phyloP scores from a whole-genome alignment of 2,888 invertebrate species.

The Protophormia terraenovae region DNA sequence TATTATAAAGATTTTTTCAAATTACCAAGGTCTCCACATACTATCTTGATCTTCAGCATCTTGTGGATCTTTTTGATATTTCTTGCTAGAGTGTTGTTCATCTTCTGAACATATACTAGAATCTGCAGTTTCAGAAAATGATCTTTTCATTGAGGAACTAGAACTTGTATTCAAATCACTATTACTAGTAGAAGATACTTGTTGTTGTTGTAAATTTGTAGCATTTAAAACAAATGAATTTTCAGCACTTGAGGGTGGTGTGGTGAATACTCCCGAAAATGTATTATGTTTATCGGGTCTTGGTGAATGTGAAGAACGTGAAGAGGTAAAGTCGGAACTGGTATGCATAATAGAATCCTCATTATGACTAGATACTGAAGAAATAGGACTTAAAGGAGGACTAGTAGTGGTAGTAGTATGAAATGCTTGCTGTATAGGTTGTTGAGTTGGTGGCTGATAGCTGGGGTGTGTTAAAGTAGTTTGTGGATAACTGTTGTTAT shows the following conservation, averaged over 20 bases:
- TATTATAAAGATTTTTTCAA: too few species aligned
- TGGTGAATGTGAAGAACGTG: conserved; percentile 83
- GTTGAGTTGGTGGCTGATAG: conserved; percentile 12
- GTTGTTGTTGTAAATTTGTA: conserved; percentile 75
- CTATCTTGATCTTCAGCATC: conserved; percentile 79
- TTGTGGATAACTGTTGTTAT: conserved; percentile 32
- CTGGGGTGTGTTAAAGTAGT: conserved; percentile 25
- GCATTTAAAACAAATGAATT: conserved; percentile 81
- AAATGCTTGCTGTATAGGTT: conserved; percentile 27
- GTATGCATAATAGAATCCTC: conserved; percentile 84
- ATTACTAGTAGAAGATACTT: conserved; percentile 76
- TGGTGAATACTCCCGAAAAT: conserved; percentile 79
- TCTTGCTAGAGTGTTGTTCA: conserved; percentile 75
- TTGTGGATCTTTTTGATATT: conserved; percentile 57
- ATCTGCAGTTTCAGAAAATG: conserved; percentile 73
- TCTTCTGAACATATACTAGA: conserved; percentile 74
- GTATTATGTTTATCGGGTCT: conserved; percentile 77
- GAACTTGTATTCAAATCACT: conserved; percentile 62
- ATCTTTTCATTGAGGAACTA: conserved; percentile 69
- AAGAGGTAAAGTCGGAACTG: conserved; percentile 79
- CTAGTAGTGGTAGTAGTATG: conserved; percentile 81
- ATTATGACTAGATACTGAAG: conserved; percentile 84
- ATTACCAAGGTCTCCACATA: conserved; percentile 85
- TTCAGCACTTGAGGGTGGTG: conserved; percentile 85
- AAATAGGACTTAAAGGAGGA: conserved; percentile 88